A percentile compares a stretch with the other conserved stretches of the same genome.
Conservation (phyloP, 1,140 invertebrate species). For the Charaxes varanes region DNA sequence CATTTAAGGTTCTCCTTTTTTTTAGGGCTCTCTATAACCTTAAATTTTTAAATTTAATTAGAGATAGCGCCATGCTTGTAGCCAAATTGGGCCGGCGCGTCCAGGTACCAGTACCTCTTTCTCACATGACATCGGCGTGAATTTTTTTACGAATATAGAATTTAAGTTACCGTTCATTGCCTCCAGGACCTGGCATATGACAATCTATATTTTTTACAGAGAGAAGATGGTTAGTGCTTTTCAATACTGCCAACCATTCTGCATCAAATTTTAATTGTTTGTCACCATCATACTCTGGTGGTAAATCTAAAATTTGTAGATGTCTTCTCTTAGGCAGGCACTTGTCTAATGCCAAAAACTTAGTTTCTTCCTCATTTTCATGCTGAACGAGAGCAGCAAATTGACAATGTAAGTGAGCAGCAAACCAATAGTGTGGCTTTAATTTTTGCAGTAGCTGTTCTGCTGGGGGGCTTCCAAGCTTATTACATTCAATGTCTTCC, state of each 20-base stretch:
- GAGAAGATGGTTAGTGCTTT: constrained; percentile 91
- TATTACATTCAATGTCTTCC: constrained; percentile 86
- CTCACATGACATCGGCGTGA: too few species aligned
- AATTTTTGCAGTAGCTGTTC: constrained; percentile 86
- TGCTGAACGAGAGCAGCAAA: constrained; percentile 92
- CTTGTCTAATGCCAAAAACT: constrained; percentile 97
- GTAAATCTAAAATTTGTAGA: constrained; percentile 76
- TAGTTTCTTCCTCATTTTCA: constrained; percentile 77
- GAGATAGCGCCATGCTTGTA: too few species aligned
- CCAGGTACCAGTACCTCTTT: too few species aligned
- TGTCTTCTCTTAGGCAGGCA: constrained; percentile 92
- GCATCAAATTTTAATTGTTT: constrained; percentile 87
- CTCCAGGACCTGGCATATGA: constrained; percentile 87
- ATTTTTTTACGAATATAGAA: too few species aligned
- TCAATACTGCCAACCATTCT: constrained; percentile 95
- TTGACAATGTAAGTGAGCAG: constrained; percentile 97
- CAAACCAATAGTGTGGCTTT: constrained; percentile 95
- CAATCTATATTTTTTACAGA: constrained; percentile 80
- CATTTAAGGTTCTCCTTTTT: too few species aligned
- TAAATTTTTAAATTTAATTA: too few species aligned
- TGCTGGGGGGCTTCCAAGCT: constrained; percentile 89
- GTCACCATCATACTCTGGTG: constrained; percentile 73
- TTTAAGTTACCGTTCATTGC: constrained; percentile 76
- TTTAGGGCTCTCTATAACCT: too few species aligned
- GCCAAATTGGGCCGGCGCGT: too few species aligned